These are phyloP conservation scores for Scaptomyza parva DNA, from an alignment of 2,888 invertebrate genomes.

Conservation along the genomic window DNA sequence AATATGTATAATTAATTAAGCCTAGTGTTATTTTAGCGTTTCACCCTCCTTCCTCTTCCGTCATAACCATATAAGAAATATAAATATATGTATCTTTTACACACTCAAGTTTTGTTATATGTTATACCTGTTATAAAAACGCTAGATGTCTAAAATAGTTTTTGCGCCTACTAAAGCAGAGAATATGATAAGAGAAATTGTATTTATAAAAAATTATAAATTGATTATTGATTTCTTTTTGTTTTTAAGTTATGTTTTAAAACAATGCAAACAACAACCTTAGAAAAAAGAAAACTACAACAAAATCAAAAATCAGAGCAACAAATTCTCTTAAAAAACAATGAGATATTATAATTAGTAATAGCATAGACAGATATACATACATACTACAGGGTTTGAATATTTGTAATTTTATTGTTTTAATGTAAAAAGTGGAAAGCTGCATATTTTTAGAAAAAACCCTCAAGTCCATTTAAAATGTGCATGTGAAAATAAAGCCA, in stretches of 20 bases:
- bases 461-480: constrained; percentile 3
- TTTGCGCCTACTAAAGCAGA: constrained; percentile 53
- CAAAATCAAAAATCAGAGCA: constrained; percentile 43
- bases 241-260: constrained; percentile 49
- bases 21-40: constrained; percentile 63
- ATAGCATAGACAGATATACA: constrained; percentile 36
- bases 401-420: constrained; percentile 73
- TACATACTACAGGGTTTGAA: constrained; percentile 47
- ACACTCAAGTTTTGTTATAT: constrained; percentile 8
- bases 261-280: constrained; percentile 77
- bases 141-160: constrained; percentile 73
- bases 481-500: constrained; percentile 8
- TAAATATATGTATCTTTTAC: neutral
- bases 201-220: constrained; percentile 31
- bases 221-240: constrained; percentile 37
- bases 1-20: constrained; percentile 30
- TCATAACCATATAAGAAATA: neutral
- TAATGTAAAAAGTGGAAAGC: constrained; percentile 50
- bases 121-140: constrained; percentile 40
- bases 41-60: neutral
- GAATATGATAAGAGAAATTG: constrained; percentile 26
- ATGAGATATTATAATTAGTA: constrained; percentile 51
- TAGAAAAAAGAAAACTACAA: constrained; percentile 38
- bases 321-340: constrained; percentile 62
- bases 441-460: constrained; percentile 32